Evolutionary conservation across 2,113 vertebrate species (phyloP), one percentile per base, ranked within the genome.

Genomic region (Ameiurus melas): DNA sequence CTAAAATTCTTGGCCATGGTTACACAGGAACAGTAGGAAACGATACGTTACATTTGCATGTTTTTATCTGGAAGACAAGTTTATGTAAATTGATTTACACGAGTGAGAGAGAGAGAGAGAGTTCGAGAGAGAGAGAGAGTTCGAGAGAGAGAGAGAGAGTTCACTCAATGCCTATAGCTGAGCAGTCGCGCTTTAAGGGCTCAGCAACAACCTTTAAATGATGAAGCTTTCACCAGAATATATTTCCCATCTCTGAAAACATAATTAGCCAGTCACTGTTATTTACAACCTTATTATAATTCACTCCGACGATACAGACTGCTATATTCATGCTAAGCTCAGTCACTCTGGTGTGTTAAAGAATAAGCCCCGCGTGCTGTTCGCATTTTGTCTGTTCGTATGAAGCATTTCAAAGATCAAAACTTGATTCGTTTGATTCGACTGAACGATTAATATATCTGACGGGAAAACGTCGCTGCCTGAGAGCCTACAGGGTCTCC

Each of bases 31-130:
- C 27, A 81, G 53, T 58, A 33, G 5, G 19, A 19, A 81, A 83
- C 80, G 16, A 80, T 51, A 36, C 27, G 80, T 43, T 60, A 16
- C 57, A 83, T 62, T 62, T 83, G 80, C 58, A 83, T 83, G 80
- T 33, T 43, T 83, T 39, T 83, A 25, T 83, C 8, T 25, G 22
- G 33, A 43, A 39, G 55, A 81, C 53, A 58, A 33, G 19, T 58
- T 81, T 22, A 58, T 36, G 79, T 81, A 58, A 81, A 81, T 81
- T 9, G n/a, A 57, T 57, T 57, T 25, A 36, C 14, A 9, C 25
- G 19, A 47, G 5, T 7, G 43, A 47, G 43, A 47, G 6, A 47
- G 43, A 47, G 6, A 43, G 39, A 43, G 39, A 43, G 39, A 43
- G 39, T 4, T 2, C 3, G 39, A 43, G 39, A 43, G 39, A 5